A percentile compares a stretch with the other conserved stretches of the same genome.
Conservation (phyloP, 2,797 vertebrate species). For the Pseudochaenichthys georgianus region DNA sequence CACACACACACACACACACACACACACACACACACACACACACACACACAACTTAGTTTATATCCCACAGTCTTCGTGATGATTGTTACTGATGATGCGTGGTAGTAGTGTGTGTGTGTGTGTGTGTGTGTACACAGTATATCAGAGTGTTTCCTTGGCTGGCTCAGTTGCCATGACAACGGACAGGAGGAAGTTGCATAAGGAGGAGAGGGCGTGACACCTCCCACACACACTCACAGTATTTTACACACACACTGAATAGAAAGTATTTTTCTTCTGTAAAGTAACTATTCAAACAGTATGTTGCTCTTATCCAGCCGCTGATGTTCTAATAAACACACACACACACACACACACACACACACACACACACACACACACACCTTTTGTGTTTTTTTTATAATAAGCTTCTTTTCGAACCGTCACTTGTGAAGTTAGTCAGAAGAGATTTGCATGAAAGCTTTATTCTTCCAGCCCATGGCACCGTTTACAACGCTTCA, state of each 20-base stretch:
- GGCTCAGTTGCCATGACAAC: conserved; percentile 22
- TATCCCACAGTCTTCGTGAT: conserved; percentile 17
- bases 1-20: conserved; percentile 29
- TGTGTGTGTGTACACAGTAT: too few relatives aligned
- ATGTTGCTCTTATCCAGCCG: too few relatives aligned
- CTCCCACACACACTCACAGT: conserved; percentile 7
- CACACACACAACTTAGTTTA: conserved; percentile 9
- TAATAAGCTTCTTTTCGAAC: too few relatives aligned
- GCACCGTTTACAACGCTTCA: too few relatives aligned
- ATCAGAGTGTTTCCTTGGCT: conserved; percentile 13
- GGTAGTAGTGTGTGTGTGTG: neutral
- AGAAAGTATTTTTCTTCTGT: too few relatives aligned
- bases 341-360: too few relatives aligned
- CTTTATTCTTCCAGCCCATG: too few relatives aligned
- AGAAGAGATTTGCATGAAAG: neutral
- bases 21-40: conserved; percentile 4
- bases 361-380: too few relatives aligned
- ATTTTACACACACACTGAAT: neutral
- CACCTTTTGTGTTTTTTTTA: too few relatives aligned
- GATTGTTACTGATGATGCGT: conserved; percentile 9
- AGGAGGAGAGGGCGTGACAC: conserved; percentile 23
- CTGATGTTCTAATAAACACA: neutral
- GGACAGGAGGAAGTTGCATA: conserved; percentile 17
- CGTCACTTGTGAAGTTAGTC: too few relatives aligned
- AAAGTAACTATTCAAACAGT: too few relatives aligned